Evolutionary conservation across 2,113 vertebrate species (phyloP).

Genomic region (Noturus placidus): DNA sequence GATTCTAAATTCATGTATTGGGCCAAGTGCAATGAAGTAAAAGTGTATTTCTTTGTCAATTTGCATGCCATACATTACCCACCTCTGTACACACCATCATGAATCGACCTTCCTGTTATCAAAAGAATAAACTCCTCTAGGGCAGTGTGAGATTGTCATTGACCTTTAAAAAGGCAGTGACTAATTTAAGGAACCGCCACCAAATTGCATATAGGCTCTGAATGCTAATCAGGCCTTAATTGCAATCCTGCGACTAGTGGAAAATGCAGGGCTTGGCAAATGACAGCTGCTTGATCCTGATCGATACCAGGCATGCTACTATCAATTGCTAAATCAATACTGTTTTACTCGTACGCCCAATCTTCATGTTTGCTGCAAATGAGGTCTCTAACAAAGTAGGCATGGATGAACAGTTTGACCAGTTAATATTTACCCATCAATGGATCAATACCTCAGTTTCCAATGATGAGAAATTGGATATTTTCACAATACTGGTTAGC

Average conservation of each 20-base stretch:
- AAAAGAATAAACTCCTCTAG: conserved; percentile 29
- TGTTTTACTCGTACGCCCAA: conserved; percentile 54
- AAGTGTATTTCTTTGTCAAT: neutral
- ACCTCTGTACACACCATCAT: neutral
- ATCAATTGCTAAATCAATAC: conserved; percentile 62
- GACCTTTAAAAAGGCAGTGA: conserved; percentile 47
- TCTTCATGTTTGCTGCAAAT: conserved; percentile 55
- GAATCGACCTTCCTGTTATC: conserved; percentile 24
- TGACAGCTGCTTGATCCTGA: conserved; percentile 53
- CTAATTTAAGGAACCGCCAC: conserved; percentile 55
- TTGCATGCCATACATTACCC: neutral
- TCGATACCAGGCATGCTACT: conserved; percentile 58
- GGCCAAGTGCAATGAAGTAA: neutral
- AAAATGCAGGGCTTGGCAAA: conserved; percentile 49
- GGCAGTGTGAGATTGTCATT: conserved; percentile 30
- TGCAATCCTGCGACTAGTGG: conserved; percentile 45
- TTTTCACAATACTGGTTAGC: neutral
- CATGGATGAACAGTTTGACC: conserved; percentile 46
- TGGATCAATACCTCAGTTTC: conserved; percentile 34
- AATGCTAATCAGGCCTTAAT: conserved; percentile 55
- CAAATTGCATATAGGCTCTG: conserved; percentile 47
- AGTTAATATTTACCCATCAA: conserved; percentile 41
- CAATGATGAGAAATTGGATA: conserved; percentile 11
- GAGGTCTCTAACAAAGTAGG: conserved; percentile 50
- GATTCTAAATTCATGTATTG: too few relatives aligned